Base-by-base conservation (phyloP, 2,888 invertebrate genomes). In the Cheilosia vernalis region DNA sequence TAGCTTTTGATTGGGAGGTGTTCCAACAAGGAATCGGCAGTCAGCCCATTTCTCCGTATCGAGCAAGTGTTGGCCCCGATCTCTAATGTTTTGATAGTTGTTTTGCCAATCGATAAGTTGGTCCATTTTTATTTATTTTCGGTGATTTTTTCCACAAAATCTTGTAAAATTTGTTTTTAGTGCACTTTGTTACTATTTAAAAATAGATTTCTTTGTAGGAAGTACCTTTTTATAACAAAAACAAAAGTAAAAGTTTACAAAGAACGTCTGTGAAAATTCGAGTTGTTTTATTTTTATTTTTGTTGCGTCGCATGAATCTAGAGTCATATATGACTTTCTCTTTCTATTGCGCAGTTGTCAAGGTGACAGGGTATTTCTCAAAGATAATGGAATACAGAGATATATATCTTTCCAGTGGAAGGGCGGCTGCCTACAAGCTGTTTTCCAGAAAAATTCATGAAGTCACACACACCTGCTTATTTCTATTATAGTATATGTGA, bases 1-100 rank as follows among this genome's bases (percentile, higher is more conserved):
- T 1, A 95, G 93, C 88, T 96, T 94, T 90, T 96, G 96, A 89
- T 95, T 95, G 0, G 96, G 95, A 89, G 96, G 95, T 9, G 95
- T 94, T 0, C 97, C 97, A 53, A 97, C 96, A 83, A 97, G 93
- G 89, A 97, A 97, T 17, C 95, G 94, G 90, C 97, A 97, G 89
- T 97, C 97, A 13, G 96, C 94, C 96, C 96, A 97, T 92, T 95
- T 95, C 64, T 95, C 96, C 2, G 95, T 95, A 89, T 96, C 95
- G n/a, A 97, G 91, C 13, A 97, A 91, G 90, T 96, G 95, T 80
- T 94, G 94, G 0, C 96, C 96, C 70, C 97, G 93, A 90, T 96
- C 95, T 87, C 95, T 95, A 64, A 96, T 93, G 89, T 94, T 94
- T 61, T 95, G 94, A 88, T 95, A 95, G 82, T 94, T 94, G 74